Percentiles rank a stretch among this genome's conserved stretches.
phyloP scores from a whole-genome alignment of 37 sponge, comb jelly and placozoan species.

The Halichondria panicea region DNA sequence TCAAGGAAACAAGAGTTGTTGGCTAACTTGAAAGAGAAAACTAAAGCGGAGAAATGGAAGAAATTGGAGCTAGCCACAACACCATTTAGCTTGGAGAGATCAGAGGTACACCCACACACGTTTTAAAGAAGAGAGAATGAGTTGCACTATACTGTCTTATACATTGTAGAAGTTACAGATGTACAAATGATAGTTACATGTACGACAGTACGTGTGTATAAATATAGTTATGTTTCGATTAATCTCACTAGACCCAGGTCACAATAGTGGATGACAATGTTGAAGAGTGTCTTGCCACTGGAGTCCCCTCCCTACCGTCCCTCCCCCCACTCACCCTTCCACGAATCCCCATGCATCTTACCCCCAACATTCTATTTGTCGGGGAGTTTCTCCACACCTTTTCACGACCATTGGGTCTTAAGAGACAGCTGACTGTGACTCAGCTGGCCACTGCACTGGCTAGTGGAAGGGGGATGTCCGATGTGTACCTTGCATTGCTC shows the following conservation, averaged over 20 bases:
- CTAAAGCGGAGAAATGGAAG: background rate
- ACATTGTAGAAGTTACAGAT: background rate
- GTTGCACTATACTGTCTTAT: background rate
- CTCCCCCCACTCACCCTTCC: conserved; percentile 16
- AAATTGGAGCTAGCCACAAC: background rate
- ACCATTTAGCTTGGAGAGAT: background rate
- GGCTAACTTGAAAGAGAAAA: conserved; percentile 6
- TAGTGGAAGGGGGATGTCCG: conserved; percentile 11
- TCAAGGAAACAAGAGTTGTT: conserved; percentile 5
- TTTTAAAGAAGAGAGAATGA: background rate
- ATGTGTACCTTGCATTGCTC: conserved; percentile 9
- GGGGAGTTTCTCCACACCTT: conserved; percentile 38
- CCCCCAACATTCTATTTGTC: conserved; percentile 21
- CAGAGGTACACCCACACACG: background rate
- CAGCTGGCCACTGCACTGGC: background rate
- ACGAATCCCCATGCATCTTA: background rate
- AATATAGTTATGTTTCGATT: background rate
- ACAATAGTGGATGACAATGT: conserved; percentile 14
- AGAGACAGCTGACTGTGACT: conserved; percentile 2
- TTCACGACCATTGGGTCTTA: conserved; percentile 2
- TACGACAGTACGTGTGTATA: background rate
- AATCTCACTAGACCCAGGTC: background rate
- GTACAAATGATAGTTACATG: background rate
- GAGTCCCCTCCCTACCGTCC: conserved; percentile 25
- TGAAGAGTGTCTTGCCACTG: conserved; percentile 2